Evolutionary conservation across 2,113 vertebrate species (phyloP), one percentile per base, ranked within the genome.

Genomic region (Acanthisitta chloris): DNA sequence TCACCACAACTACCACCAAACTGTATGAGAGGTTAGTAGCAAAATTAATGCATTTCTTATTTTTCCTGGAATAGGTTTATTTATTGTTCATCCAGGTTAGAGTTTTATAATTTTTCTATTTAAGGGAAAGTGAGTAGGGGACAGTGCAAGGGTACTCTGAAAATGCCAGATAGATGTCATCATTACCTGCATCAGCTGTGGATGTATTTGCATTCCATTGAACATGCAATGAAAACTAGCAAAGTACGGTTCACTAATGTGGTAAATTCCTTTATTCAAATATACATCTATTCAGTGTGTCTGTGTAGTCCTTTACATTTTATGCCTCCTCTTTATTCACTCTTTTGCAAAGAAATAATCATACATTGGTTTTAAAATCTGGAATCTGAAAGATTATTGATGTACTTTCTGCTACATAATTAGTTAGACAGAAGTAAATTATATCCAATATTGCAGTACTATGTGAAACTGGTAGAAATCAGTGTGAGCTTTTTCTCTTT

Each of bases 91-190:
- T 19, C 17, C 23, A 52, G 15, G 3, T 45, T 92, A 43, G 12
- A 65, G 3, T 61, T 40, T 45, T 13, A n/a, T n/a, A 19, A 31
- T 7, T 78, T 78, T 42, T 73, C 34, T 77, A 46, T 90, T 40
- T 81, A 62, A 85, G 42, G 72, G 81, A 87, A 79, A 70, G 82
- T 90, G 82, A 95, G 64, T 64, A 88, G 49, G 28, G 36, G 69
- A 51, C n/a, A 88, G 70, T 33, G 28, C 31, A 49, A 96, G 42
- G 73, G 26, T 71, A 48, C 62, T 94, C 71, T 57, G 87, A 92
- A 93, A 97, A 89, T 54, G 55, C 43, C 71, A 94, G 78, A 40
- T 74, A 96, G 86, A 90, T 93, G 72, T 55, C 92, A 93, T 55
- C 31, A 20, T 73, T 42, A 48, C 86, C 87, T 92, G 81, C 70